Percentiles rank a stretch among this genome's conserved stretches.
Evolutionary conservation across 2,113 vertebrate species (phyloP).

Genomic region (Neogobius melanostomus): DNA sequence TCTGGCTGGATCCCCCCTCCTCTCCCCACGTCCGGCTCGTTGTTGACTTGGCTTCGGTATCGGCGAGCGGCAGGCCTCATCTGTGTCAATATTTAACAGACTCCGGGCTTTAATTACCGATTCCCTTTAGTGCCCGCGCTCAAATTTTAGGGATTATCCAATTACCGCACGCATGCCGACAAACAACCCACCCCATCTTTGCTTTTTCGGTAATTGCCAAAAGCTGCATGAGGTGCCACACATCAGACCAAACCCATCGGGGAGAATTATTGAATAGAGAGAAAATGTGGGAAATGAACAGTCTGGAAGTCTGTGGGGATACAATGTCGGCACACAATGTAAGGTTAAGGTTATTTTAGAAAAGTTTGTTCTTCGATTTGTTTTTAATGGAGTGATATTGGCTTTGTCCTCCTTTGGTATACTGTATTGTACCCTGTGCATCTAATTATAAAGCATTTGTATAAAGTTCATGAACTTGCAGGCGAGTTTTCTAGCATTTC

Average conservation of each 20-base stretch:
- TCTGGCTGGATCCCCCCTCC: neutral
- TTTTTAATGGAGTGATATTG: no score
- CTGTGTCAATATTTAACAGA: constrained; percentile 72
- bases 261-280: neutral
- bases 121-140: constrained; percentile 64
- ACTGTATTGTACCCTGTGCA: no score
- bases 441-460: no score
- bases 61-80: constrained; percentile 58
- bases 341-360: no score
- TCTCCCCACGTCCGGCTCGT: neutral
- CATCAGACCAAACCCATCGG: neutral
- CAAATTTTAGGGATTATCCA: constrained; percentile 74
- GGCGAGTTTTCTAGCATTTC: no score
- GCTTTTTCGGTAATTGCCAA: constrained; percentile 22
- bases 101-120: constrained; percentile 67
- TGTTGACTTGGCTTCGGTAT: constrained; percentile 57
- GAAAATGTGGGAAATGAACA: neutral
- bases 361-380: no score
- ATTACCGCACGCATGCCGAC: constrained; percentile 66
- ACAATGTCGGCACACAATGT: no score
- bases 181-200: constrained; percentile 69
- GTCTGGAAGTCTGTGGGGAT: neutral
- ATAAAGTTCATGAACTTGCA: no score
- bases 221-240: neutral
- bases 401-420: no score